Conservation (phyloP, 2,113 vertebrate genomes). For the Serilophus lunatus region DNA sequence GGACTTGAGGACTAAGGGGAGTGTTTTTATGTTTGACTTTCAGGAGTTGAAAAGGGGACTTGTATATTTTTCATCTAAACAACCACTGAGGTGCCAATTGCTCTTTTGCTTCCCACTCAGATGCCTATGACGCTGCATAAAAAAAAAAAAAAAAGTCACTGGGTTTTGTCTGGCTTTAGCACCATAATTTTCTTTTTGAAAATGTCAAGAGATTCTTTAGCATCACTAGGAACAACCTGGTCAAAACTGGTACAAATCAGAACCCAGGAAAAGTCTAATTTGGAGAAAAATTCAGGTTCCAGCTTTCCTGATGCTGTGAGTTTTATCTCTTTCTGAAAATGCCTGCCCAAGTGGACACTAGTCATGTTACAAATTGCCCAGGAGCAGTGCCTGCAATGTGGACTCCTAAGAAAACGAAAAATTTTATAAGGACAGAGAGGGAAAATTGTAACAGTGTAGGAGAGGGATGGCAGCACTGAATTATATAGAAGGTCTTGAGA, state of each 20-base stretch:
- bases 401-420: background rate
- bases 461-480: background rate
- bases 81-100: background rate
- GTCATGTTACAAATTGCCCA: background rate
- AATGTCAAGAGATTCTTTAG: slow-evolving; percentile 12
- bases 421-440: background rate
- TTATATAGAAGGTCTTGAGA: background rate
- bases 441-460: background rate
- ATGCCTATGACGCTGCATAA: background rate
- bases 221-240: background rate
- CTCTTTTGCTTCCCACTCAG: background rate
- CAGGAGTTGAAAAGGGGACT: background rate
- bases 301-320: background rate
- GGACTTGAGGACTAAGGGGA: background rate
- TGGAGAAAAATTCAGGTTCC: background rate
- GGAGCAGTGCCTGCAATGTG: background rate
- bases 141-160: background rate
- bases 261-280: background rate
- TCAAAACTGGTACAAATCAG: background rate
- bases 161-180: background rate
- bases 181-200: background rate
- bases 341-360: background rate
- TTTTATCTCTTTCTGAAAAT: background rate
- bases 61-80: background rate
- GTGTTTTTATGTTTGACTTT: background rate